phyloP scores from a whole-genome alignment of 2,113 vertebrate species.

The Acinonyx jubatus region DNA sequence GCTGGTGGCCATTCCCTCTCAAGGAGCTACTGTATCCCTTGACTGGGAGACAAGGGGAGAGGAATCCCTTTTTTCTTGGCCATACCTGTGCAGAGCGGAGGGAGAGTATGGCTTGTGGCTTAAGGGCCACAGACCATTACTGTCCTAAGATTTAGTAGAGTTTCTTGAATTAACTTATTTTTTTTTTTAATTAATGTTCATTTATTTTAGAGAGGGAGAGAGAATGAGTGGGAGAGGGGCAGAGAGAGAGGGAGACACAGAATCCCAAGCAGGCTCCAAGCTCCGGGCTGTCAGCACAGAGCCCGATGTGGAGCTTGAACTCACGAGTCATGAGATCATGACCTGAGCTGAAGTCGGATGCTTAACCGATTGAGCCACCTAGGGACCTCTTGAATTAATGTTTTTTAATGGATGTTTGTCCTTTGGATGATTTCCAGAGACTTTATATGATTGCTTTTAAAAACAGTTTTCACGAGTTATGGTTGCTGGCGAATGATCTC shows the following conservation, averaged over 20 bases:
- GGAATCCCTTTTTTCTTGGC: background rate
- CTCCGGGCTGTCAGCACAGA: no score
- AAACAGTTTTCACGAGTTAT: background rate
- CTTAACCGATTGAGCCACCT: no score
- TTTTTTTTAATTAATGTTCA: background rate
- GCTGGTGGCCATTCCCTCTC: no score
- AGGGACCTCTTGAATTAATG: background rate
- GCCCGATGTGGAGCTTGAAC: no score
- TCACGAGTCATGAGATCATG: no score
- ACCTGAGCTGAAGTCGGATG: no score
- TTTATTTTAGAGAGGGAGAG: no score
- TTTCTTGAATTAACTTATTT: background rate
- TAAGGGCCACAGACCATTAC: background rate
- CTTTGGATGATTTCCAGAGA: background rate
- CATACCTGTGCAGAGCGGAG: background rate
- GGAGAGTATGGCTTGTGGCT: background rate
- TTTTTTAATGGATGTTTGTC: background rate
- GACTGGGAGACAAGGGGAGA: background rate
- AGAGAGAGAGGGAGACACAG: no score
- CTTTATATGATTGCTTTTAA: background rate
- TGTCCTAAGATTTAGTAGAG: background rate
- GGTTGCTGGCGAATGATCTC: background rate
- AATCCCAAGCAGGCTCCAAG: no score
- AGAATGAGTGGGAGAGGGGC: no score
- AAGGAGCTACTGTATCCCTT: background rate